Evolutionary conservation across 2,113 vertebrate genomes (phyloP), one percentile per base, ranked within the genome.

Genomic region (Tursiops truncatus): DNA sequence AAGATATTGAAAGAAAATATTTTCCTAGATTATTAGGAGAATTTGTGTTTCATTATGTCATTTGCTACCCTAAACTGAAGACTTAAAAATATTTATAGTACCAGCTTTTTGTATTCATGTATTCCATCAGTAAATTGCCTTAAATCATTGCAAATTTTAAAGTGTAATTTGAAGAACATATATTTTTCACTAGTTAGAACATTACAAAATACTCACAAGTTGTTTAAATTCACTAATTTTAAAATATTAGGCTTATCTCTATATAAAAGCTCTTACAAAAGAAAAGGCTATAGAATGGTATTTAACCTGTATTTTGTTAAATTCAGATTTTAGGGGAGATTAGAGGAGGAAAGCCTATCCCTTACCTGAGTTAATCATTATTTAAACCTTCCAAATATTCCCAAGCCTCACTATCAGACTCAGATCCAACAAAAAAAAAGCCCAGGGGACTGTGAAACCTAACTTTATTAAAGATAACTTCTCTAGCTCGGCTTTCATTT

Each of bases 241-340:
- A 73, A 96, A 95, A 89, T 38, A 33, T 17, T 53, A 65, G n/a
- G 6, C 26, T 98, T 97, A 63, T 97, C 47, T 93, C 28, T 92
- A 8, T 73, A 84, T 82, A 81, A 96, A 91, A 28, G 23, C 26
- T 77, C 91, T 94, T 95, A 84, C 26, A 67, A n/a, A 8, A 83
- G 10, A 50, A 94, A 92, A 89, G 9, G n/a, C 28, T 63, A 41
- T 21, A 47, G n/a, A 96, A 36, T 92, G 31, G 17, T 3, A 2
- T 96, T 98, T 90, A 95, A 97, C 28, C 33, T 97, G 3, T 28
- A 96, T 70, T 97, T 95, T 87, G 1, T 33, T 94, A 89, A n/a
- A n/a, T 95, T 95, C 92, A 18, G 38, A 77, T 96, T 97, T 97
- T 97, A 12, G 12, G 71, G 62, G 7, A 56, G 17, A n/a, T 2